Evolutionary conservation across 2,113 vertebrate genomes (phyloP).

Genomic region (Malaclemys terrapin): DNA sequence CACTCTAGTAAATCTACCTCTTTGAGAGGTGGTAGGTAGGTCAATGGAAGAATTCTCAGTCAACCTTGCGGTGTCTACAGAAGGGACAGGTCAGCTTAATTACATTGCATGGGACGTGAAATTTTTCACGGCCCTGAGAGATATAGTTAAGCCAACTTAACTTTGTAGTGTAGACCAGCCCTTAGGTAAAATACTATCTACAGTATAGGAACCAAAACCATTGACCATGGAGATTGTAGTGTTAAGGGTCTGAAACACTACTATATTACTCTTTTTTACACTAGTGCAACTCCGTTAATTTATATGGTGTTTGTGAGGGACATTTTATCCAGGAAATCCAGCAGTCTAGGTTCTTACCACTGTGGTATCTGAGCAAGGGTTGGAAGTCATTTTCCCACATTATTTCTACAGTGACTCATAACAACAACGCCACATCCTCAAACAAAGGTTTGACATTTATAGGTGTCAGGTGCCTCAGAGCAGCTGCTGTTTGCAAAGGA

Average conservation of each 20-base stretch:
- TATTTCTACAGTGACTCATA: not conserved
- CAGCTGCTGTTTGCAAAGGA: not conserved
- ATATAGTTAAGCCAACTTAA: not conserved
- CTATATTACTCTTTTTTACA: not conserved
- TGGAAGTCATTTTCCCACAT: not conserved
- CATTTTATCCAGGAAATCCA: not conserved
- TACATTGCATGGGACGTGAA: not conserved
- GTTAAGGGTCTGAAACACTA: not conserved
- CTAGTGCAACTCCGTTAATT: not conserved
- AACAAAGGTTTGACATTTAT: not conserved
- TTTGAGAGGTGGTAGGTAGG: too few relatives aligned
- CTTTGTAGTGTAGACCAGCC: not conserved
- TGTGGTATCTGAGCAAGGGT: not conserved
- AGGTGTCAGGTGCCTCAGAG: not conserved
- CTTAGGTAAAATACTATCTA: not conserved
- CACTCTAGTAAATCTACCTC: too few relatives aligned
- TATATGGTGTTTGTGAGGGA: too few relatives aligned
- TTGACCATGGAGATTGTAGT: not conserved
- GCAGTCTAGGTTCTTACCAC: fast-evolving
- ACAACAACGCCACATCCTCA: not conserved
- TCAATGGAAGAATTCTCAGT: too few relatives aligned
- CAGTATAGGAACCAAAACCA: not conserved
- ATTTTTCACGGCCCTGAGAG: not conserved
- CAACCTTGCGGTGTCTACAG: too few relatives aligned
- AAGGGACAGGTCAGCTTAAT: too few relatives aligned